These are phyloP conservation scores for Neopelma chrysocephalum DNA, from an alignment of 2,797 vertebrate species.

Conservation along the genomic window DNA sequence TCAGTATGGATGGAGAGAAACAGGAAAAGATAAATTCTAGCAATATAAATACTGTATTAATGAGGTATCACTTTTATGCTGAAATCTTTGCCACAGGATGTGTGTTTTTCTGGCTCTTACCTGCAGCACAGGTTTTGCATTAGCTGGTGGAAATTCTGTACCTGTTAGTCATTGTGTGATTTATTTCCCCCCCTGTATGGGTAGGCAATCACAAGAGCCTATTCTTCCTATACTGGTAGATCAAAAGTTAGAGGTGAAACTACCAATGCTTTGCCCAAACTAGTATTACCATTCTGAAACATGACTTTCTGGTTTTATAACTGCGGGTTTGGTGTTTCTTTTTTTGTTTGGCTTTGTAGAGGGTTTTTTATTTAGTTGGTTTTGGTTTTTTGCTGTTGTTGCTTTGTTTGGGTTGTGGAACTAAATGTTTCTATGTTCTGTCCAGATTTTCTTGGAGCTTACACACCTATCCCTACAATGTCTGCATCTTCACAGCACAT, in stretches of 20 bases:
- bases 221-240: not conserved
- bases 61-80: not conserved
- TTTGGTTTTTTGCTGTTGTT: not conserved
- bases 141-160: not conserved
- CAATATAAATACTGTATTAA: not conserved
- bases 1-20: not conserved
- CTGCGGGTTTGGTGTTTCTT: not conserved
- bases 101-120: not conserved
- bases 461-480: not conserved
- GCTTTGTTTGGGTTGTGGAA: not conserved
- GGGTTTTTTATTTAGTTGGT: not conserved
- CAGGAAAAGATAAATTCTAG: not conserved
- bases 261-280: not conserved
- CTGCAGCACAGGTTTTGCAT: not conserved
- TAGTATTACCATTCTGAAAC: not conserved
- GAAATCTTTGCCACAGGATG: not conserved
- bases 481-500: not conserved
- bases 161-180: not conserved
- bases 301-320: not conserved
- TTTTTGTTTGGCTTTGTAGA: not conserved
- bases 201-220: not conserved
- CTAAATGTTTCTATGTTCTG: not conserved
- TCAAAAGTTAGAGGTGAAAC: not conserved
- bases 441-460: not conserved
- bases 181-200: not conserved